Base-by-base conservation (phyloP, 2,888 invertebrate species). In the Anarsia innoxiella region DNA sequence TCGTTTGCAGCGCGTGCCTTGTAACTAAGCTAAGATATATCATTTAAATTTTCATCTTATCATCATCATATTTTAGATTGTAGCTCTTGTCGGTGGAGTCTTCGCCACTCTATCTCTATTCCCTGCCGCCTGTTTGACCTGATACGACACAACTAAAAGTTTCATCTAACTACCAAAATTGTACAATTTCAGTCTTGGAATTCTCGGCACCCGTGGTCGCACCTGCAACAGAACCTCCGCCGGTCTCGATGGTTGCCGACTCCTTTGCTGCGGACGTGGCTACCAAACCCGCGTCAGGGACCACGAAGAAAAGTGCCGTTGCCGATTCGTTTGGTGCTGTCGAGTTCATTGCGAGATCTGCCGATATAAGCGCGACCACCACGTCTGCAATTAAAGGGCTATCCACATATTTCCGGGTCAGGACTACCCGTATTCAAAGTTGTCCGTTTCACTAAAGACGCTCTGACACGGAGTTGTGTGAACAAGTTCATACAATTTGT, bases 261-360 rank as follows among this genome's bases (percentile, higher is more conserved):
- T 96, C 27, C 88, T 96, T 35, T 96, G 96, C 78, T 96, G 96
- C 68, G 95, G 95, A 0, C 87, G 96, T 39, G 95, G 96, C 8
- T 94, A 93, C 75, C 93, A 94, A 66, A 95, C 95, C 3, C 79
- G 93, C 38, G 90, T 94, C 1, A 86, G 91, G 23, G 92, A 94
- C 56, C 92, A 94, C 42, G 91, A 91, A 57, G 94, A 95, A 65
- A 94, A 95, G 70, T 96, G 96, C 77, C 90, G 92, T 60, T 96
- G 96, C 70, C 90, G 91, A 51, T 96, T 96, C 68, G 93, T 94
- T 41, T 96, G 95, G 95, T 96, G 96, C 78, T 96, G 96, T 76
- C 88, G 90, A 48, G 95, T 96, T 1, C 90, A 91, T 56, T 96
- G 96, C 78, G 92, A 94, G 62, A 87, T 90, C 45, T 96, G 95